Base-by-base conservation (phyloP, 2,113 vertebrate species). In the Anarrhichthys ocellatus region DNA sequence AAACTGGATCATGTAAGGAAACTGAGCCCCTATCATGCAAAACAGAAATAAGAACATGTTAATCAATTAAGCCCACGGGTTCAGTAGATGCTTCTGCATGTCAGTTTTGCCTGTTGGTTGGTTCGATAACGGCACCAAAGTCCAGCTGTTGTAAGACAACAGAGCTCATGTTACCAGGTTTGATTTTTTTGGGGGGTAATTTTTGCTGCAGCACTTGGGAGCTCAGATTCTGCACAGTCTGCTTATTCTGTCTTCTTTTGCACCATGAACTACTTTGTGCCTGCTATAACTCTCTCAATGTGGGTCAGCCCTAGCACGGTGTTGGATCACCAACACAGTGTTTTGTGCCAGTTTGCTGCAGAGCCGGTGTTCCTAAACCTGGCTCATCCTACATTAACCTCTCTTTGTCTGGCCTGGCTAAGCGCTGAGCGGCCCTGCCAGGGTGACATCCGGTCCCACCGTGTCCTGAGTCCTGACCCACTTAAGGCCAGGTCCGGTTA, bases 381-480 rank as follows among this genome's bases (percentile, higher is more conserved):
- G 80, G 71, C 80, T 89, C 72, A 80, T 87, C 71, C 76, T 66
- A 34, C 70, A 76, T 59, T 73, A 81, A 74, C 46, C 54, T 34
- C 52, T 58, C 44, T 61, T 22, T 36, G 78, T 72, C 54, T 69
- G 13, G 73, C 67, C 71, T 67, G 48, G 63, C 76, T 85, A 24
- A 20, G 32, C 11, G 6, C 29, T 52, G 42, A 50, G 18, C 14
- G 9, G 50, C 72, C 6, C 34, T 71, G 64, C 68, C 76, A 62
- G 66, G 58, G 40, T 52, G 69, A 63, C 2, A 24, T 83, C 59
- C 81, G 75, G 77, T 84, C 76, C 75, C 63, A 38, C 62, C 69
- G 42, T 79, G 73, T 86, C 67, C 87, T 92, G 93, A 91, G 74
- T 86, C 64, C 88, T 93, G 93, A 92, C 91, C 92, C 88, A 92